Base-by-base conservation (phyloP, 23 tunicate species). In the Corella eumyota region DNA sequence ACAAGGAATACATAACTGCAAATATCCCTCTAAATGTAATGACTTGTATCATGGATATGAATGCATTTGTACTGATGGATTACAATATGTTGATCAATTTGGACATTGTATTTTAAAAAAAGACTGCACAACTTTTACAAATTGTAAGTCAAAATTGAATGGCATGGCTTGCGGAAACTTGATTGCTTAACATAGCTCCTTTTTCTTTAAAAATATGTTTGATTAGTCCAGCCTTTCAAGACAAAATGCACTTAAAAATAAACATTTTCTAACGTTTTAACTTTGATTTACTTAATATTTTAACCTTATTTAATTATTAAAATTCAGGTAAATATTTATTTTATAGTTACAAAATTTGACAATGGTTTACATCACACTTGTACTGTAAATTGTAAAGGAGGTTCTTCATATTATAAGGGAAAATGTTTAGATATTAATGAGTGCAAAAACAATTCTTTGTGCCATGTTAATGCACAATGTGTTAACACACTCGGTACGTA, bases 361-460 rank as follows among this genome's bases (percentile, higher is more conserved):
- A n/a, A 29, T 29, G 51, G 58, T 24, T 6, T 69, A 47, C 64
- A 36, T 30, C 31, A 17, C 15, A 20, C 17, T 23, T 80, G 90
- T 61, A 27, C 20, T 22, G 67, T 71, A 4, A 34, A 63, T 7
- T 80, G 90, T 35, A 6, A 40, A 11, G 23, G 21, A 0, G 90
- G 90, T 0, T 72, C 27, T 45, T 19, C 44, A 23, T 80, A 80
- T 35, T 23, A 53, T 11, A 52, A 46, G 25, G 79, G 79, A 58
- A n/a, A 40, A 13, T 80, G 90, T 36, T 28, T 58, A 37, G 90
- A 80, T 40, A 56, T 80, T 4, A 54, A 80, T 55, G 90, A 80
- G 46, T 80, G 90, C 50, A 37, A 27, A 71, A 36, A 27, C 27
- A 64, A 30, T 11, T 9, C 33, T 29, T 26, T 21, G 1, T 80